These are phyloP conservation scores for Lacerta viridis DNA, from an alignment of 2,797 vertebrate genomes.

Conservation along the genomic window DNA sequence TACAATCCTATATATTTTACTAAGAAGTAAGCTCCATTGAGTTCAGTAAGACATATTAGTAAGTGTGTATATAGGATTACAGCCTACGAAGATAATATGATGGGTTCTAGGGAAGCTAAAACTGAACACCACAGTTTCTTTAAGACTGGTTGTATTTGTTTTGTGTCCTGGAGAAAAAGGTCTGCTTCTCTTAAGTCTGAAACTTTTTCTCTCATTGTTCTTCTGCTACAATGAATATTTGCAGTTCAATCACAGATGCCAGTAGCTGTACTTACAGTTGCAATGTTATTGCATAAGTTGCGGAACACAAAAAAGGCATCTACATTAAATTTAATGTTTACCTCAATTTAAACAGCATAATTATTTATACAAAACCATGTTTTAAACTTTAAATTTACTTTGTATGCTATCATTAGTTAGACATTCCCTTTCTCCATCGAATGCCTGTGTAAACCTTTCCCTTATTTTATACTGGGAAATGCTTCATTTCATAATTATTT, in stretches of 20 bases:
- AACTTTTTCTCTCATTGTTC: slow-evolving; percentile 48
- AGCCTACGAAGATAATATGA: background rate
- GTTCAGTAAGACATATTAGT: too few relatives aligned
- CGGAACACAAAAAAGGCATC: slow-evolving; percentile 63
- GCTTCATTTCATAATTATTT: slow-evolving; percentile 41
- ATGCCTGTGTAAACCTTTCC: slow-evolving; percentile 19
- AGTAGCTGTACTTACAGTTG: slow-evolving; percentile 58
- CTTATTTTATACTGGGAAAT: slow-evolving; percentile 45
- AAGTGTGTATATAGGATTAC: too few relatives aligned
- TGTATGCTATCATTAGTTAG: slow-evolving; percentile 49
- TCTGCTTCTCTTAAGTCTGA: slow-evolving; percentile 23
- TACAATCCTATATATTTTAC: too few relatives aligned
- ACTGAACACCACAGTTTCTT: slow-evolving; percentile 36
- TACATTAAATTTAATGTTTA: slow-evolving; percentile 71
- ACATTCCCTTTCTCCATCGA: slow-evolving; percentile 46
- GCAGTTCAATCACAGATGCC: slow-evolving; percentile 66
- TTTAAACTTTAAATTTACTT: slow-evolving; percentile 44
- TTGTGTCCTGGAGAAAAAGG: background rate
- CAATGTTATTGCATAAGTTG: slow-evolving; percentile 67
- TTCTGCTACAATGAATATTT: slow-evolving; percentile 48
- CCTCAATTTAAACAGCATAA: slow-evolving; percentile 69
- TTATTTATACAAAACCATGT: slow-evolving; percentile 50
- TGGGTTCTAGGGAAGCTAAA: background rate
- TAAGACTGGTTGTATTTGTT: slow-evolving; percentile 41
- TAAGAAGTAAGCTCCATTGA: too few relatives aligned